Conservation (phyloP, 2,797 vertebrate genomes). For the Sus cebifrons region DNA sequence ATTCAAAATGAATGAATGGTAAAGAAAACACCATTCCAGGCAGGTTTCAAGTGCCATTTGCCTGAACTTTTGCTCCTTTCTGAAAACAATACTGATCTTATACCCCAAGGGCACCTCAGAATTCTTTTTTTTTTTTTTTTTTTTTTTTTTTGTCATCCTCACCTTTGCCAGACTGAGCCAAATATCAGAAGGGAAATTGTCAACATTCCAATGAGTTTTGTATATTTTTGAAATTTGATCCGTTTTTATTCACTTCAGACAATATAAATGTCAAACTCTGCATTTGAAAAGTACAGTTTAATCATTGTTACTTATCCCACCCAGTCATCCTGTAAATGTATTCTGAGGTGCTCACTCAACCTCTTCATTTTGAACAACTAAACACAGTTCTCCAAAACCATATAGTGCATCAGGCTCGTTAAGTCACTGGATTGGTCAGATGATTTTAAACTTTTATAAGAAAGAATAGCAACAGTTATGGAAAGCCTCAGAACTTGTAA, state of each 20-base stretch:
- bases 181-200: constrained; percentile 42
- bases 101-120: not conserved
- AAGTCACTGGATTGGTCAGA: not conserved
- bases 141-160: not conserved
- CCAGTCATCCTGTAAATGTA: not conserved
- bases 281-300: constrained; percentile 51
- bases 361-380: constrained; percentile 1
- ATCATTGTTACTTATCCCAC: not conserved
- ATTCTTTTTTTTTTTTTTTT: not conserved
- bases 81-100: constrained; percentile 36
- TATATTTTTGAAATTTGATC: constrained; percentile 65
- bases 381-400: constrained; percentile 25
- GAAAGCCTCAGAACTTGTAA: not conserved
- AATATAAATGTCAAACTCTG: constrained; percentile 66
- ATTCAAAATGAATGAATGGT: constrained; percentile 15
- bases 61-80: constrained; percentile 49
- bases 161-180: constrained; percentile 39
- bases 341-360: not conserved
- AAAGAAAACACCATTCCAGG: not conserved
- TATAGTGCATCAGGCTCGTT: not conserved
- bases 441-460: not conserved
- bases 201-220: constrained; percentile 60
- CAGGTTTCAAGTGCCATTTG: constrained; percentile 11
- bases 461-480: not conserved
- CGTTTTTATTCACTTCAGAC: constrained; percentile 47